These are phyloP conservation scores for Gryllus bimaculatus DNA, from an alignment of 1,140 invertebrate species.

Conservation along the genomic window DNA sequence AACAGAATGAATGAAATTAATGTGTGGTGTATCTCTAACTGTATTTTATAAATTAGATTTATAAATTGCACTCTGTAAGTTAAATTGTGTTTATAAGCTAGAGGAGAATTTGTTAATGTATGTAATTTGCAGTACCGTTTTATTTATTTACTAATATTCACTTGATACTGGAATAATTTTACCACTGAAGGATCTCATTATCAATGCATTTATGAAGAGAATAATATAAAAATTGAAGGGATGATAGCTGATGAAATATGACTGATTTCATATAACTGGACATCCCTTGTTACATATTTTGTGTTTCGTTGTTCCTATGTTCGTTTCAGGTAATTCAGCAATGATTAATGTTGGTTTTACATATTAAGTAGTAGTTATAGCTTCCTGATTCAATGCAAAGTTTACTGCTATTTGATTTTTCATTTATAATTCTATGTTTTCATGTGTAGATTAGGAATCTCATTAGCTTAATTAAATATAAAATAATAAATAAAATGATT, in stretches of 20 bases:
- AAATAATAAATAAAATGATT: background rate
- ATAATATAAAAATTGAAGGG: no score
- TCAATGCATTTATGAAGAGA: background rate
- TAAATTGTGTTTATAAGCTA: background rate
- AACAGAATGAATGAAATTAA: background rate
- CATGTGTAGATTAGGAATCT: background rate
- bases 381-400: background rate
- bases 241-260: background rate
- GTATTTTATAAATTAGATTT: background rate
- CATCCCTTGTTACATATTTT: background rate
- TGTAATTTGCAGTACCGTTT: background rate
- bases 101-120: background rate
- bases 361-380: background rate
- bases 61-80: background rate
- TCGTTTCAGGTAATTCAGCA: background rate
- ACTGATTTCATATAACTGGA: background rate
- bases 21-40: background rate
- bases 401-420: background rate
- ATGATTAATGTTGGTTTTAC: background rate
- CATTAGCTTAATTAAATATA: background rate
- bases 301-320: background rate
- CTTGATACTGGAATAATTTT: background rate
- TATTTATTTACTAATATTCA: background rate
- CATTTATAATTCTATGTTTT: background rate
- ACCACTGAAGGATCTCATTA: background rate